Evolutionary conservation across 2,797 vertebrate genomes (phyloP), one percentile per base, ranked within the genome.

Genomic region (Falco cherrug): DNA sequence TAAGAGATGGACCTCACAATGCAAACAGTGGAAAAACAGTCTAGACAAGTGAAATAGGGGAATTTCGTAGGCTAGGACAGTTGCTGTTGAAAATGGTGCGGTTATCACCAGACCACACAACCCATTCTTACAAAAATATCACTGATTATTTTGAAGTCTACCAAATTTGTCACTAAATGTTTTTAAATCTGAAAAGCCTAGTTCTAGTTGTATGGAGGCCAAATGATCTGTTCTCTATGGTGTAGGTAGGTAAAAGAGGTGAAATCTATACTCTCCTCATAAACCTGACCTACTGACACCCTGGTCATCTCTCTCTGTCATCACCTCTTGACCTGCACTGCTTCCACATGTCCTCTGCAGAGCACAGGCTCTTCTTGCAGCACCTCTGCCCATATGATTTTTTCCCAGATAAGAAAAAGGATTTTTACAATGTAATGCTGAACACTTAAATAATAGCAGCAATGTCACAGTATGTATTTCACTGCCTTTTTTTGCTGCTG

Each of bases 231-330:
- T 83, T 93, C 47, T 78, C 6, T 63, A 1, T 45, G 73, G 47
- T 79, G 31, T 51, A 79, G 43, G 35, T 78, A 78, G 73, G 69
- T 86, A 94, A 87, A 90, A 90, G 92, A 87, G 41, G 57, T 87
- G 73, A 83, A 96, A 94, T 96, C 90, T 65, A 16, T 91, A 84
- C 61, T 76, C 25, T 59, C 28, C n/a, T 35, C 91, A 56, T 73
- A 93, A 91, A 69, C 21, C 16, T 78, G 94, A 94, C 92, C 90
- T 93, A 9, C 61, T 91, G 92, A 87, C 93, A 90, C 73, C 9
- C 13, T 65, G 79, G 82, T 81, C 24, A 6, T 96, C 79, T 51
- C 94, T 96, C 93, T 95, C 84, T 92, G 92, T 96, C 92, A 43
- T 94, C 92, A 91, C 91, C 69, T 90, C 54, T 69, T 88, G 95